Evolutionary conservation across 35 echinoderm and acorn worm species (phyloP), one percentile per base, ranked within the genome.

Genomic region (Eucidaris tribuloides): DNA sequence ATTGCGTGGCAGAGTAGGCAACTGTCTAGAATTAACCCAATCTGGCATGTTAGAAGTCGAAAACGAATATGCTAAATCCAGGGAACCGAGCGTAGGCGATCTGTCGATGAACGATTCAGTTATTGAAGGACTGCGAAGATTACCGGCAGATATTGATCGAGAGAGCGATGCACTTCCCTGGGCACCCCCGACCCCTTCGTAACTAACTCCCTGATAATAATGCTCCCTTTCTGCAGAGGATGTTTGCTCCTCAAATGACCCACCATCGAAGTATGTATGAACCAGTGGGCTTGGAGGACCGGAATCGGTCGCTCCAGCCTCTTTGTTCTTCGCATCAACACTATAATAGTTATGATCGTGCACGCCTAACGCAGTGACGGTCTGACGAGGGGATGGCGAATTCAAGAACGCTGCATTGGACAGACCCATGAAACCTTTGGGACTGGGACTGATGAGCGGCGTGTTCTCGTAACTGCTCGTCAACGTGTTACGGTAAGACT

Each of bases 391-490:
- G 7, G 45, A 27, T 14, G 87, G 92, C 7, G 92, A 94, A 42
- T 63, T 77, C 11, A 89, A 44, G 46, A 70, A 94, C 9, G 86
- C 92, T 41, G 44, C 40, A 64, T 94, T 94, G 13, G 45, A 40
- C 6, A 85, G 62, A 3, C 71, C 92, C 34, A 58, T 60, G 5
- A 44, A 55, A 49, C 78, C 49, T 20, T 28, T 42, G 14, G 87
- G 83, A 85, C 92, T 86, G 0, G 92, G 82, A 42, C 80, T 84
- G 43, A 94, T 90, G 2, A 94, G 82, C 2, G 92, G 92, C 15
- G 87, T 82, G 66, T 94, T 94, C 76, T 94, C 92, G 32, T 94
- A 94, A 46, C 87, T 94, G 15, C 82, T 45, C 11, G 77, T 48
- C 3, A 94, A 55, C 28, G 68, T 74, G 68, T 74, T 74, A 24